Percentiles rank a stretch among this genome's conserved stretches.
Conservation (phyloP, 2,113 vertebrate species). For the Microtus oregoni region DNA sequence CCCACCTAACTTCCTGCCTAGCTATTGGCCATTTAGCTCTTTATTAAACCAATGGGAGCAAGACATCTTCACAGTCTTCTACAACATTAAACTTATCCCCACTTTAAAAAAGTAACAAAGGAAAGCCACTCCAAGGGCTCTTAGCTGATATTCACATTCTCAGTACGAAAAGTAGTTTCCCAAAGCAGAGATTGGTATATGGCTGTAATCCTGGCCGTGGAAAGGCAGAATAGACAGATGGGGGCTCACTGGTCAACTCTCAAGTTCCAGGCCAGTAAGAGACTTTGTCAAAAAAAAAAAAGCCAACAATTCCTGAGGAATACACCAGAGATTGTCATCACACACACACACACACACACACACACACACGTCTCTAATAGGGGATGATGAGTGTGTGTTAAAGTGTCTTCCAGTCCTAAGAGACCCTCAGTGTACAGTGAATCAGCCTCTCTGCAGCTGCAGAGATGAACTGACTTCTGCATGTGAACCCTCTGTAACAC, state of each 20-base stretch:
- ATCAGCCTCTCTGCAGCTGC: neutral
- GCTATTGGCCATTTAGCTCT: no score
- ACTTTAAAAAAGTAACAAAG: neutral
- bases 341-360: neutral
- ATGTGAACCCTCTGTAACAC: accelerated
- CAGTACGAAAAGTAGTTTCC: neutral
- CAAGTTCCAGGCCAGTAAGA: neutral
- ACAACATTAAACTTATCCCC: neutral
- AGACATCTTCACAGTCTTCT: no score
- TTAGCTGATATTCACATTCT: neutral
- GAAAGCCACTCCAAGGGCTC: neutral
- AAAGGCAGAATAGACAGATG: neutral
- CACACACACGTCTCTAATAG: neutral
- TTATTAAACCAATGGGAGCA: no score
- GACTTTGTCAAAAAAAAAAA: neutral
- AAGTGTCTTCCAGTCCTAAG: neutral
- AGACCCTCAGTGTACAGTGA: neutral
- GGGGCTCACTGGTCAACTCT: neutral
- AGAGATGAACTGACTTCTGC: neutral
- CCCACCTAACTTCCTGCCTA: no score
- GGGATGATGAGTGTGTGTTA: neutral
- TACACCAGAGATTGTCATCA: neutral
- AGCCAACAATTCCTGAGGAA: neutral
- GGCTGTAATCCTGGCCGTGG: neutral
- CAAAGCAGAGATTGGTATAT: no score